Conservation (phyloP, 2,113 vertebrate species). For the Ia io region DNA sequence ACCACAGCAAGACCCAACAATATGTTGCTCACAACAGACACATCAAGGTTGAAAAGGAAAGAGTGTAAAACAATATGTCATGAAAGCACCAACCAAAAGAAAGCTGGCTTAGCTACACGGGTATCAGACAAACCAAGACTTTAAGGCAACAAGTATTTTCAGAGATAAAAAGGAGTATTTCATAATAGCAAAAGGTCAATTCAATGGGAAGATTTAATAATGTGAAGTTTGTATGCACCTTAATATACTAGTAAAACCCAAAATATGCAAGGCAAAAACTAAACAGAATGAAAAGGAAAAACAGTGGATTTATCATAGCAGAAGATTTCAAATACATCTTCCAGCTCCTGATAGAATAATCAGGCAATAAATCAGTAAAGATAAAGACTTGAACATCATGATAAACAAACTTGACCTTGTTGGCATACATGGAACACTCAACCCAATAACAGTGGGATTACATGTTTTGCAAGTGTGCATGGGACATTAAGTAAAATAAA, state of each 20-base stretch:
- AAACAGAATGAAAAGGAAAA: slow-evolving; percentile 22
- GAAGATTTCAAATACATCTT: slow-evolving; percentile 41
- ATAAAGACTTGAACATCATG: background rate
- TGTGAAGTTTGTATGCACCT: background rate
- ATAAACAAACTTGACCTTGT: slow-evolving; percentile 25
- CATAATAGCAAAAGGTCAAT: background rate
- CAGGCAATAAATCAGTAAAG: slow-evolving; percentile 23
- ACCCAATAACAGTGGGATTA: background rate
- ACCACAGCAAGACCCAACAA: background rate
- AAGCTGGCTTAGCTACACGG: background rate
- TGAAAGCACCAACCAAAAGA: background rate
- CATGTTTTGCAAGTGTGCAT: background rate
- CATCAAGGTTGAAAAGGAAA: background rate
- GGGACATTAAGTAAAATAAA: slow-evolving; percentile 42
- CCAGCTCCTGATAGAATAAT: background rate
- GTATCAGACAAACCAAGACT: background rate
- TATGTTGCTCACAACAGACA: background rate
- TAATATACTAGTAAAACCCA: slow-evolving; percentile 30
- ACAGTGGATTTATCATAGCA: background rate
- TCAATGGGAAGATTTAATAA: slow-evolving; percentile 26
- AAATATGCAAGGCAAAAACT: background rate
- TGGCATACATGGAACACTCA: background rate
- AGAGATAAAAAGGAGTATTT: slow-evolving; percentile 8
- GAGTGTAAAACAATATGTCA: background rate
- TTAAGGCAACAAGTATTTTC: background rate